Conservation (phyloP, 2,888 invertebrate species). For the Microdon myrmicae region DNA sequence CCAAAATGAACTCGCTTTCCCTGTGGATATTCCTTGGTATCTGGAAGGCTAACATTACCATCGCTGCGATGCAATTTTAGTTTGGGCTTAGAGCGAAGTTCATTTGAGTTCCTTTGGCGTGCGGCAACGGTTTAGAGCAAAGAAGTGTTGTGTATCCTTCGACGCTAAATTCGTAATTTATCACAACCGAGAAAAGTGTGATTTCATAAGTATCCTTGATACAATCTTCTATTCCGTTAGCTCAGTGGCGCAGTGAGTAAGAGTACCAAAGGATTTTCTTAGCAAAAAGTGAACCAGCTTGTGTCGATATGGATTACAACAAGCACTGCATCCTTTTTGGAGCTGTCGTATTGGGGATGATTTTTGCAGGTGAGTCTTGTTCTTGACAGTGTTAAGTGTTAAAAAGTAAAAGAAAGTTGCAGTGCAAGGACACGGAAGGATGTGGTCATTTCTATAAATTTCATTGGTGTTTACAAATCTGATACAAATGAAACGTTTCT, state of each 20-base stretch:
- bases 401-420: too few species aligned
- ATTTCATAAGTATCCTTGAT: too few species aligned
- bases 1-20: too few species aligned
- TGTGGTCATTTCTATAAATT: too few species aligned
- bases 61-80: constrained; percentile 27
- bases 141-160: constrained; percentile 23
- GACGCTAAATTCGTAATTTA: constrained; percentile 2
- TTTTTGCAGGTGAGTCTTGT: constrained; percentile 40
- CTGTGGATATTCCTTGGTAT: too few species aligned
- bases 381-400: too few species aligned
- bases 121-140: constrained; percentile 29
- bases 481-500: too few species aligned
- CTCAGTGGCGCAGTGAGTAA: too few species aligned
- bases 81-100: constrained; percentile 19
- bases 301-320: constrained; percentile 35
- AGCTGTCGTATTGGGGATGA: constrained; percentile 32
- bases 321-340: constrained; percentile 33
- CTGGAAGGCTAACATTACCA: too few species aligned
- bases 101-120: constrained; percentile 44
- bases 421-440: too few species aligned
- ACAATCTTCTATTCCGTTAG: too few species aligned
- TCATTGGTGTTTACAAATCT: too few species aligned
- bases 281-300: background rate
- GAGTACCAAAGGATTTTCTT: background rate
- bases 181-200: background rate